These are phyloP conservation scores for Nebria salina DNA, from an alignment of 2,888 invertebrate species.

Conservation along the genomic window DNA sequence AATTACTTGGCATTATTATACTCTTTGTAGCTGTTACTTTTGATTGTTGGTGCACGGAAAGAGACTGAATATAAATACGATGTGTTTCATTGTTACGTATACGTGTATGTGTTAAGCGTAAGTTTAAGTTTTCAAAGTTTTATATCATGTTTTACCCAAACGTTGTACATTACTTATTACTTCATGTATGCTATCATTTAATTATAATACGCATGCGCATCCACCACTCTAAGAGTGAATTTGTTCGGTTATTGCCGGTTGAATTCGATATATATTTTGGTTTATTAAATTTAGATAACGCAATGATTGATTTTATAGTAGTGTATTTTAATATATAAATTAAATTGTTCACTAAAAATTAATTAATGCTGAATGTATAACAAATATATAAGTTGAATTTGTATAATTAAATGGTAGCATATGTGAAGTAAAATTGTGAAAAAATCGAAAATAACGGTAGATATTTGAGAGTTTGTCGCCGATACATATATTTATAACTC, in stretches of 20 bases:
- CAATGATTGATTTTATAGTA: too few species aligned
- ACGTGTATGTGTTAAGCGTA: constrained; percentile 41
- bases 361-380: too few species aligned
- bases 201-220: not conserved
- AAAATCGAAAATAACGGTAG: constrained; percentile 22
- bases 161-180: constrained; percentile 31
- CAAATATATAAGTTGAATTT: not conserved
- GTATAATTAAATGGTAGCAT: not conserved
- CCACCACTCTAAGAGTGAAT: too few species aligned
- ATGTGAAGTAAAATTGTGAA: not conserved
- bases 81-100: constrained; percentile 44
- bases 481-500: constrained; percentile 3
- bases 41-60: constrained; percentile 43
- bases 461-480: constrained; percentile 21
- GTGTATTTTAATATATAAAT: too few species aligned
- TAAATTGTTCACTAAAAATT: too few species aligned
- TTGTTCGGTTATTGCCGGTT: too few species aligned
- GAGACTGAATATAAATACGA: constrained; percentile 39
- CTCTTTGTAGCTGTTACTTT: constrained; percentile 37
- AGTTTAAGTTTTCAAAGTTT: constrained; percentile 42
- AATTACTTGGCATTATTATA: constrained; percentile 8
- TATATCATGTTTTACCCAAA: constrained; percentile 42
- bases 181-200: not conserved
- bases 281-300: too few species aligned
- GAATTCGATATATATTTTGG: too few species aligned